Evolutionary conservation across 2,113 vertebrate genomes (phyloP).

Genomic region (Xiphias gladius): DNA sequence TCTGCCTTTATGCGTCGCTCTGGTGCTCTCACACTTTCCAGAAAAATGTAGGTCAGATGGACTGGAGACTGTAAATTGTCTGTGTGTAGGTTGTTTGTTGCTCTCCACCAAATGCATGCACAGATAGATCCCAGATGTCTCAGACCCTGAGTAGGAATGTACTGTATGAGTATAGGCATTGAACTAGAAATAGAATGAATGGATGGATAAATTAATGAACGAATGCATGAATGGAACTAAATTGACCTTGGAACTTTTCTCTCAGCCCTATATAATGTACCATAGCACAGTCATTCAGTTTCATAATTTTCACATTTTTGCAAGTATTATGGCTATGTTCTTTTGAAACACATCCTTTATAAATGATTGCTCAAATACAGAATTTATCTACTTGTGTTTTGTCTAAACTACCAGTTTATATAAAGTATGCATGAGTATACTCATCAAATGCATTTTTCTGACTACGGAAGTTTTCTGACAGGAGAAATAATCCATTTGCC

Average conservation of each 20-base stretch:
- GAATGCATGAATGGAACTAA: neutral
- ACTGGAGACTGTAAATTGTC: conserved; percentile 50
- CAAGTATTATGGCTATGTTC: neutral
- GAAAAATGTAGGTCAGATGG: conserved; percentile 68
- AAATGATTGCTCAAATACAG: conserved; percentile 15
- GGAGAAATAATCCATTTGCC: conserved; percentile 21
- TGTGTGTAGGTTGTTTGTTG: conserved; percentile 23
- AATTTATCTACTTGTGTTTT: conserved; percentile 3
- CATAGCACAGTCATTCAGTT: neutral
- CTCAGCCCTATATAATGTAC: neutral
- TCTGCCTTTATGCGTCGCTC: conserved; percentile 13
- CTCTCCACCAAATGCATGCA: conserved; percentile 5
- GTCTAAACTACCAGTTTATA: neutral
- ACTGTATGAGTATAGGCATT: conserved; percentile 5
- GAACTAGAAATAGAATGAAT: neutral
- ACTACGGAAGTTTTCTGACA: conserved; percentile 11
- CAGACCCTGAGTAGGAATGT: neutral
- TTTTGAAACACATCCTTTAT: conserved; percentile 3
- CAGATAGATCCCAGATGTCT: neutral
- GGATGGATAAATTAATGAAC: neutral
- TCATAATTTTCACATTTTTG: conserved; percentile 9
- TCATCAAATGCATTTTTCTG: neutral
- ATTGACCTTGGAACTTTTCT: neutral
- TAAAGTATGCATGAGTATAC: neutral
- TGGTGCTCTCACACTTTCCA: conserved; percentile 34